Base-by-base conservation (phyloP, 1,140 invertebrate species). In the Drosophila cardini region DNA sequence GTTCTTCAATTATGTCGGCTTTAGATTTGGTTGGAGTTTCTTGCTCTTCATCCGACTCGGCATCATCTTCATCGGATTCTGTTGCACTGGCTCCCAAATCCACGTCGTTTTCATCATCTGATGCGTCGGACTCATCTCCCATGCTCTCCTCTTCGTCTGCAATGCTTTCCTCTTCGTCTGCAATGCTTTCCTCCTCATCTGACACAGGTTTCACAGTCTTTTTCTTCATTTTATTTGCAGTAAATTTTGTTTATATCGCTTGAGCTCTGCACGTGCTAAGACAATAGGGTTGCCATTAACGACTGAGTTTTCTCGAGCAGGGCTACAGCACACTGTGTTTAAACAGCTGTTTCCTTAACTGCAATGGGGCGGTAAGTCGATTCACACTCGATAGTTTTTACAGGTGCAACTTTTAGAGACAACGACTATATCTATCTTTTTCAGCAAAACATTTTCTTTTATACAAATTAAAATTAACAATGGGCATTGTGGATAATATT, bases 401-500 rank as follows among this genome's bases (percentile, higher is more conserved):
- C 45, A 72, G 36, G 53, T 72, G 70, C 43, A 69, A 16, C 26
- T 40, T n/a, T 11, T 32, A 21, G 3, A 65, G 61, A 65, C 36
- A 52, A 50, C 21, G 4, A 26, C 21, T 26, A 26, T 26, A 43
- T 30, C 50, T 65, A 46, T 57, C 34, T 63, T 68, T 56, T 57
- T 48, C 30, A 38, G 15, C 8, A 56, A 73, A 61, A 56, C 46
- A 46, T 4, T 55, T 55, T 18, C 5, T 48, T 55, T 18, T 32
- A 9, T 55, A 4, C 10, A 55, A 45, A 34, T 45, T 62, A 71
- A 48, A 78, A 52, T 63, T 52, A 46, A 69, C 16, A 79, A 92
- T 92, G 91, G 38, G 71, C 11, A 42, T 91, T 13, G 38, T 89
- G 13, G 78, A 90, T 0, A 92, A 91, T 67, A 56, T 92, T 43